Percentiles rank a stretch among this genome's conserved stretches.
phyloP scores from a whole-genome alignment of 1,140 invertebrate genomes.

The Euwallacea fornicatus region DNA sequence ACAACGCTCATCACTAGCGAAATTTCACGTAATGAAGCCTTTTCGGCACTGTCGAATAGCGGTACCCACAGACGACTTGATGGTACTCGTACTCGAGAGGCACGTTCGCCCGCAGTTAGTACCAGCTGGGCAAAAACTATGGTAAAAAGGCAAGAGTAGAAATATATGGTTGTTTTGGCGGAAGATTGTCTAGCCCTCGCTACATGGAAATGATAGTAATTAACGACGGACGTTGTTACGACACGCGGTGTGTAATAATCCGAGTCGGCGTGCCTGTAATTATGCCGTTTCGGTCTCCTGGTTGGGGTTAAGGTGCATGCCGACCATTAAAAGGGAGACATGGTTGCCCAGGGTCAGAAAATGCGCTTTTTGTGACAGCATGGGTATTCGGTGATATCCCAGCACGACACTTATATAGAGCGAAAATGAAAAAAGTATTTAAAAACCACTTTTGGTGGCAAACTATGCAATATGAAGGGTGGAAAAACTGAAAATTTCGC shows the following conservation, averaged over 20 bases:
- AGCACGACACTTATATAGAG: too few species aligned
- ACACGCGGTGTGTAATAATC: not conserved
- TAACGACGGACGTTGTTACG: not conserved
- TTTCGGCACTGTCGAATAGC: constrained; percentile 2
- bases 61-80: not conserved
- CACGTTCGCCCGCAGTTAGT: not conserved
- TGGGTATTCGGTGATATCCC: too few species aligned
- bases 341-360: too few species aligned
- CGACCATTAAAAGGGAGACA: too few species aligned
- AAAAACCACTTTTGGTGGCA: too few species aligned
- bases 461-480: too few species aligned
- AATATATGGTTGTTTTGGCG: not conserved
- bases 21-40: not conserved
- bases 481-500: too few species aligned
- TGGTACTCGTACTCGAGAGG: too few species aligned
- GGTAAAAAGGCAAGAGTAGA: not conserved
- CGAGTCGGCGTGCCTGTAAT: not conserved
- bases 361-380: too few species aligned
- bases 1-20: not conserved
- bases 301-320: too few species aligned
- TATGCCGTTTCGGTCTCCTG: not conserved
- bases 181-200: not conserved
- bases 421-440: too few species aligned
- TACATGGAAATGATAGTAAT: not conserved
- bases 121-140: too few species aligned